Evolutionary conservation across 2,797 vertebrate genomes (phyloP), one percentile per base, ranked within the genome.

Genomic region (Microchirus variegatus): DNA sequence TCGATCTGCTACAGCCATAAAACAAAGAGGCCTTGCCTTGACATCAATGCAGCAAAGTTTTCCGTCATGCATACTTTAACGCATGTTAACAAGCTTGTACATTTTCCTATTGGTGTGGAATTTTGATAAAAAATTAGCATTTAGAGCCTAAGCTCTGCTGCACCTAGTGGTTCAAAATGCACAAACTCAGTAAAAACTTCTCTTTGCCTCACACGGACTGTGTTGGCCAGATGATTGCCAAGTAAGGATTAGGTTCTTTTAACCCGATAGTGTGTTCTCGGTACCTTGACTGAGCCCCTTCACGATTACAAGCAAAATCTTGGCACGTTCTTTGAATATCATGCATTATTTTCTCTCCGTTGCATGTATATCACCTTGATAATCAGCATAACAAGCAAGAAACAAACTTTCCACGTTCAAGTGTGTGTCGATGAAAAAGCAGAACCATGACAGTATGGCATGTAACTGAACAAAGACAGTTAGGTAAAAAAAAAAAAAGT

Each of bases 181-280:
- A 52, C 14, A 31, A 9, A 59, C 3, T 26, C 49, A 64, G 37
- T 5, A 49, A 37, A 44, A 12, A 3, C 10, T 40, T 38, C 9
- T 40, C 2, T 31, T 63, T 53, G 11, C 18, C 16, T 67, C 69
- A n/a, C 26, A 44, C n/a, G 16, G 31, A 31, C 35, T 44, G 60
- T 0, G 0, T 51, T 67, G 44, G 13, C 68, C 49, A 59, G 16
- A 72, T 75, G 54, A 71, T 59, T 57, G 59, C 36, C 52, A 44
- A 51, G 61, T 63, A 31, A 70, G 61, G 74, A 78, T 87, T 78
- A 77, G 64, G 43, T 45, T 37, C 47, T 81, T 22, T 81, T 58
- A 78, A 44, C 58, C 74, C 59, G 61, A 59, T 64, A 62, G 40
- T 56, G 31, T 6, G 17, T 77, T 70, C 77, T 71, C 75, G 79